Percentiles rank a stretch among this genome's conserved stretches.
These are phyloP conservation scores for Papilio demoleus DNA, from an alignment of 2,888 invertebrate genomes.

Conservation along the genomic window DNA sequence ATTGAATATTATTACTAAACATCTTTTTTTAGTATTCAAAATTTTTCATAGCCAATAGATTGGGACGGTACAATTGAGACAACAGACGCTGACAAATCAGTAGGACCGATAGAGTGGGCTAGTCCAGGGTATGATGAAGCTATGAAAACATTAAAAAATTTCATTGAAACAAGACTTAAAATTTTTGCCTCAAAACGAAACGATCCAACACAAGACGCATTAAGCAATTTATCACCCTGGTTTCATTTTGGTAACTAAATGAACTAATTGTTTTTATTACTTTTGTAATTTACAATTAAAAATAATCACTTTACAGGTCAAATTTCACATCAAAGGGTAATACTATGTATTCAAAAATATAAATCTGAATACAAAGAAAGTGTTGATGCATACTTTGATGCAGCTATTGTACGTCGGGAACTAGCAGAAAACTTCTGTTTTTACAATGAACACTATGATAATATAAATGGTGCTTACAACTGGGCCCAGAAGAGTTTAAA, in stretches of 20 bases:
- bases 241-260: conserved; percentile 93
- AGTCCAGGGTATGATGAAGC: conserved; percentile 89
- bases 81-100: conserved; percentile 87
- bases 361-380: conserved; percentile 86
- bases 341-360: conserved; percentile 87
- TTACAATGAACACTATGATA: conserved; percentile 93
- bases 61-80: conserved; percentile 87
- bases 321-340: conserved; percentile 92
- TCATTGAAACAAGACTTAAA: conserved; percentile 87
- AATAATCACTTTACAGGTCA: conserved; percentile 90
- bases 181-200: conserved; percentile 89
- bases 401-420: conserved; percentile 92
- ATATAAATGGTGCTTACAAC: conserved; percentile 88
- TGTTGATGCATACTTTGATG: conserved; percentile 92
- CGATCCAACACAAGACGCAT: conserved; percentile 89
- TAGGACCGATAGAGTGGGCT: conserved; percentile 91
- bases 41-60: conserved; percentile 77
- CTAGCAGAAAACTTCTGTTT: conserved; percentile 95
- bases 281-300: no score
- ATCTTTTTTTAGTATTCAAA: no score
- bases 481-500: conserved; percentile 93
- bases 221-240: conserved; percentile 95
- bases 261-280: no score
- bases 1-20: no score
- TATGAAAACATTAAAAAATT: conserved; percentile 86